Evolutionary conservation across 2,113 vertebrate species (phyloP).

Genomic region (Urocynchramus pylzowi): DNA sequence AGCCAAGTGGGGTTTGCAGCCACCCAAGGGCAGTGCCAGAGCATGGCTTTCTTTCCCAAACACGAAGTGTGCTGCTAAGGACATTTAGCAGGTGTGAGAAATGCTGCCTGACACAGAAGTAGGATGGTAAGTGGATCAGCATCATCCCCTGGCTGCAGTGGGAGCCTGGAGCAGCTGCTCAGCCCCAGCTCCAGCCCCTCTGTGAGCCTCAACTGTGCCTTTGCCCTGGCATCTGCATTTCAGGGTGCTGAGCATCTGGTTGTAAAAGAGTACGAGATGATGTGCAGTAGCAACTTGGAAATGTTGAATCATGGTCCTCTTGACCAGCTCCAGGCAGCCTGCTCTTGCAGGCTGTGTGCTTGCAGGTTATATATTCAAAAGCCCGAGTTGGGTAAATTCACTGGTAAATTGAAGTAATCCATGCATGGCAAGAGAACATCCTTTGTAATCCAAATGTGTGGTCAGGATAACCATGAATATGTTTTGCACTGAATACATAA

Average conservation of each 20-base stretch:
- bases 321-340: background rate
- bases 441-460: background rate
- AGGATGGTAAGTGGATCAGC: background rate
- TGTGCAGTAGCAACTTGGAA: background rate
- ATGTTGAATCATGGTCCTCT: background rate
- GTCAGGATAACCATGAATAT: background rate
- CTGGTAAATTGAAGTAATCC: background rate
- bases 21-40: background rate
- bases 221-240: background rate
- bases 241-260: background rate
- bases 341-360: background rate
- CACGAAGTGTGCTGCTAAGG: background rate
- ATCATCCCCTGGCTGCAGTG: fast-evolving
- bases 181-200: background rate
- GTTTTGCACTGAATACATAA: background rate
- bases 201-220: fast-evolving
- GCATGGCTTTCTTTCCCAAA: background rate
- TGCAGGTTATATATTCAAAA: background rate
- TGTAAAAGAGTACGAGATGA: background rate
- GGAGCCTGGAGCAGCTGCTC: background rate
- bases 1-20: background rate
- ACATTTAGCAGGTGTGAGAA: background rate
- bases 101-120: background rate
- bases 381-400: background rate
- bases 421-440: background rate